Evolutionary conservation across 2,888 invertebrate species (phyloP).

Genomic region (Watsonalla binaria): DNA sequence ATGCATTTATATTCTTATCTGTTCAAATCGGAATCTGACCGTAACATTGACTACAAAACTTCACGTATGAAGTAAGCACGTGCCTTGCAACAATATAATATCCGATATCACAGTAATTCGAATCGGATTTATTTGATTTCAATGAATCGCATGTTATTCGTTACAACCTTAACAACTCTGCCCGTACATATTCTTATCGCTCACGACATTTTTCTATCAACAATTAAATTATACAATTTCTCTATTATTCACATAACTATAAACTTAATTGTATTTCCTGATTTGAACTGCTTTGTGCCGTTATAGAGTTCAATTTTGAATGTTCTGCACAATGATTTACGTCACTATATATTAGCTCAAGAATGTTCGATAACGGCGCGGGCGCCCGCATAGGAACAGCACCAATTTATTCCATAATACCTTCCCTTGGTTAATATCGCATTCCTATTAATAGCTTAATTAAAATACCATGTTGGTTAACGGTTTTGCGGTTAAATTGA

Average conservation of each 20-base stretch:
- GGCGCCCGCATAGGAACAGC: constrained; percentile 62
- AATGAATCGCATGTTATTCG: constrained; percentile 23
- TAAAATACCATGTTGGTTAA: constrained; percentile 63
- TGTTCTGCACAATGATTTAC: constrained; percentile 19
- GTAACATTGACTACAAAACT: too few relatives aligned
- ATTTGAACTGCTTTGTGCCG: constrained; percentile 10
- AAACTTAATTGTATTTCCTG: neutral
- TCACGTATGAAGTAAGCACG: too few relatives aligned
- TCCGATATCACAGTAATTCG: neutral
- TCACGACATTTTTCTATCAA: constrained; percentile 53
- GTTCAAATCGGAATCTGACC: too few relatives aligned
- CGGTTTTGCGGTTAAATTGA: constrained; percentile 46
- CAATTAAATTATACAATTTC: constrained; percentile 45
- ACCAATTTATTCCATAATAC: constrained; percentile 62
- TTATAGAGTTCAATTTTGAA: constrained; percentile 32
- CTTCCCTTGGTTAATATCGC: constrained; percentile 68
- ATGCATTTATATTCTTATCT: too few relatives aligned
- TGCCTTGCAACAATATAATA: neutral
- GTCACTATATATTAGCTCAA: constrained; percentile 21
- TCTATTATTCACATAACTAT: constrained; percentile 2
- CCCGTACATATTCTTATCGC: constrained; percentile 53
- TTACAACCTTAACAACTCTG: constrained; percentile 25
- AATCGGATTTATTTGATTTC: constrained; percentile 9
- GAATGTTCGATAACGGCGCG: constrained; percentile 39
- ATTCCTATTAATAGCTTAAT: constrained; percentile 68